Conservation (phyloP, 2,888 invertebrate genomes). For the Acutogordius australiensis region DNA sequence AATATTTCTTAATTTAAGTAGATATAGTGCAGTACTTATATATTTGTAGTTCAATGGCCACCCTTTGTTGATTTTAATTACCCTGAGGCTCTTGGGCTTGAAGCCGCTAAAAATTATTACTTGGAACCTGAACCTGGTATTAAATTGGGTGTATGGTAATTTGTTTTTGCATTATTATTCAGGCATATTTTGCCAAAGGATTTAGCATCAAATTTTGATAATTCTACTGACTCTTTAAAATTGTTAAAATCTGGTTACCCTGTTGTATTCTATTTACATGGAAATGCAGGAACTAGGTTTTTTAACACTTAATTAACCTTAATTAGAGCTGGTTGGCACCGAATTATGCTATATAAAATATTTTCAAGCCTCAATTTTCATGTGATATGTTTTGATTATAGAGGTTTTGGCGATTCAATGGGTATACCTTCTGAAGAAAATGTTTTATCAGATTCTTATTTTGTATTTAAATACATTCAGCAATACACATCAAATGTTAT, state of each 20-base stretch:
- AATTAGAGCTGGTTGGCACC: slow-evolving; percentile 6
- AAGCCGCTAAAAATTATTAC: background rate
- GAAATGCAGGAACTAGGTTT: slow-evolving; percentile 10
- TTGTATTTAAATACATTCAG: background rate
- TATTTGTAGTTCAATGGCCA: background rate
- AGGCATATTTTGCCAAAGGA: slow-evolving; percentile 2
- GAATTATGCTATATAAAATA: slow-evolving; percentile 9
- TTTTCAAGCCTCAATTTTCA: slow-evolving; percentile 2
- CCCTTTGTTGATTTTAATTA: slow-evolving; percentile 8
- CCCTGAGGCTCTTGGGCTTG: background rate
- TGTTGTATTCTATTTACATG: slow-evolving; percentile 2
- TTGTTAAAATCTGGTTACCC: background rate
- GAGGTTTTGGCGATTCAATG: slow-evolving; percentile 2
- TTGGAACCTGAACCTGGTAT: background rate
- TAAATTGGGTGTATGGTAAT: background rate
- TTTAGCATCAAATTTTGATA: background rate
- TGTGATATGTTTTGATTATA: slow-evolving; percentile 5
- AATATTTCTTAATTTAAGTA: background rate
- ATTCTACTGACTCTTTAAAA: background rate
- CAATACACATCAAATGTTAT: background rate
- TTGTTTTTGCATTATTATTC: background rate
- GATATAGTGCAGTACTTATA: background rate
- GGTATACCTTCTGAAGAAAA: background rate
- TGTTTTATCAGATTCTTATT: background rate
- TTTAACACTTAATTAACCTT: background rate